phyloP scores from a whole-genome alignment of 2,797 vertebrate genomes.

The Hoplostethus mediterraneus region DNA sequence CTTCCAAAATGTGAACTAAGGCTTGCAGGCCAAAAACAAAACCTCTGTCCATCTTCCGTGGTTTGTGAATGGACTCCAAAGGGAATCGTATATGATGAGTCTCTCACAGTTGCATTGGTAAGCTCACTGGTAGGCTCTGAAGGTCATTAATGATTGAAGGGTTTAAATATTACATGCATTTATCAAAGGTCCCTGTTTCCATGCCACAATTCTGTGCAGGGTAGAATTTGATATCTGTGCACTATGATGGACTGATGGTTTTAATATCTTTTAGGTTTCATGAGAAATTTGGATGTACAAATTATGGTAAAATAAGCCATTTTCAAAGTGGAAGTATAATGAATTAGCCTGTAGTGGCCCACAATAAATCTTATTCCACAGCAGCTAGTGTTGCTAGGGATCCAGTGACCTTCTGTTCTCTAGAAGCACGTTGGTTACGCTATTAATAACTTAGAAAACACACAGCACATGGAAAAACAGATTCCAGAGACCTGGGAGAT shows the following conservation, averaged over 20 bases:
- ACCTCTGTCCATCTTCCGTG: constrained; percentile 21
- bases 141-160: constrained; percentile 67
- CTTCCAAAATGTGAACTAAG: constrained; percentile 19
- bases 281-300: not conserved
- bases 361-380: not conserved
- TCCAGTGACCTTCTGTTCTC: constrained; percentile 11
- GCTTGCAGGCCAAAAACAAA: constrained; percentile 26
- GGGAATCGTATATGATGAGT: constrained; percentile 34
- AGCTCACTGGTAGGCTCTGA: constrained; percentile 52
- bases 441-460: not conserved
- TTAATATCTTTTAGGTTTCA: not conserved
- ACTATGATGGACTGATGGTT: not conserved
- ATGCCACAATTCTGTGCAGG: constrained; percentile 22
- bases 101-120: constrained; percentile 45
- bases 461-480: too few relatives aligned
- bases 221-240: constrained; percentile 35
- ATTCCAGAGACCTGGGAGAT: too few relatives aligned
- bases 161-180: constrained; percentile 67
- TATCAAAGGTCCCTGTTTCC: constrained; percentile 57
- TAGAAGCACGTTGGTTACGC: not conserved
- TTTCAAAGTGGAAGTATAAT: constrained; percentile 1
- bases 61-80: constrained; percentile 35
- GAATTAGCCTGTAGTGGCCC: not conserved
- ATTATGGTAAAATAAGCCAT: not conserved
- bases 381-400: constrained; percentile 2